Conservation (phyloP, 2,888 invertebrate species). For the Noctua pronuba region DNA sequence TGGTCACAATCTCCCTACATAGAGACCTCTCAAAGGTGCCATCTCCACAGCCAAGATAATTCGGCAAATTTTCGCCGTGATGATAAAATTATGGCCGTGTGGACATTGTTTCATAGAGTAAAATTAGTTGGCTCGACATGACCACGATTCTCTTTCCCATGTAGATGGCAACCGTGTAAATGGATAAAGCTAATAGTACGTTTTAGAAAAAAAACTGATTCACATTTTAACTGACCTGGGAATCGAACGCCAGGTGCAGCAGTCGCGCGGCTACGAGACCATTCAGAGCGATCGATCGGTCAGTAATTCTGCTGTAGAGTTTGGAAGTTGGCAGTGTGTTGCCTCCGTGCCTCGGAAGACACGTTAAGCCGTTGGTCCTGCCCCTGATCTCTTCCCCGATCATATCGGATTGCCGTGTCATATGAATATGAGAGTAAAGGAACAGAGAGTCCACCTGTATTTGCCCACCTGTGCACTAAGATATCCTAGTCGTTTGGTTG, state of each 20-base stretch:
- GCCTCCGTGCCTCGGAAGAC: neutral
- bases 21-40: neutral
- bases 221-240: neutral
- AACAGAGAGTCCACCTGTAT: neutral
- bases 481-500: neutral
- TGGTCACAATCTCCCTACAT: neutral
- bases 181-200: neutral
- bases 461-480: neutral
- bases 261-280: neutral
- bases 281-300: neutral
- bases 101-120: neutral
- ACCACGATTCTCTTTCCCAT: neutral
- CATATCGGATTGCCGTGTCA: neutral
- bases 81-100: neutral
- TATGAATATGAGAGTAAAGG: neutral
- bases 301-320: neutral
- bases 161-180: neutral
- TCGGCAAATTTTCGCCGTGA: neutral
- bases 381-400: neutral
- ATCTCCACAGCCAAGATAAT: neutral
- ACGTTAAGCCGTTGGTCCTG: neutral
- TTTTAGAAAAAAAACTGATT: neutral
- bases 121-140: neutral
- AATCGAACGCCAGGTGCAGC: neutral
- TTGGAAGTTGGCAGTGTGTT: neutral